Percentiles rank a stretch among this genome's conserved stretches.
Evolutionary conservation across 2,797 vertebrate species (phyloP).

Genomic region (Babyrousa celebensis): DNA sequence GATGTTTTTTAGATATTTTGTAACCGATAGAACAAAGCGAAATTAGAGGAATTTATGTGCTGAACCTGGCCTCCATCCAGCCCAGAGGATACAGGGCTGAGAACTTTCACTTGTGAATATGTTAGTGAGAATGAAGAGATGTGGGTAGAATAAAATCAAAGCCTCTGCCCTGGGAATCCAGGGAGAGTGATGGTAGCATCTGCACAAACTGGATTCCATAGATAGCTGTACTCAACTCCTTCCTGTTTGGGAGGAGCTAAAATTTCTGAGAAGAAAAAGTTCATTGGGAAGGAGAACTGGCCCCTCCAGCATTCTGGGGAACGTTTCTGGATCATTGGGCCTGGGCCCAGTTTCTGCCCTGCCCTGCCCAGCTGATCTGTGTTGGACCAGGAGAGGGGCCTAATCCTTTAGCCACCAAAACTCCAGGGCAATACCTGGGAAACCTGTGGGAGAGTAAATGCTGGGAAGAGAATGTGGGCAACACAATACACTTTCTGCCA

Average conservation of each 20-base stretch:
- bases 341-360: not conserved
- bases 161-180: not conserved
- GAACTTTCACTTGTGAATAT: not conserved
- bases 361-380: not conserved
- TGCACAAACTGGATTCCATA: conserved; percentile 3
- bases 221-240: not conserved
- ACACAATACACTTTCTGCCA: not conserved
- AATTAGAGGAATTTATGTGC: conserved; percentile 19
- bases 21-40: not conserved
- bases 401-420: not conserved
- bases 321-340: not conserved
- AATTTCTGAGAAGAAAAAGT: conserved; percentile 17
- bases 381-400: not conserved
- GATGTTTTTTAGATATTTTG: not conserved
- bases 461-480: not conserved
- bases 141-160: not conserved
- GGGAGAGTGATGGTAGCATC: not conserved
- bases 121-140: accelerated
- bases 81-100: not conserved
- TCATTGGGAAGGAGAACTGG: not conserved
- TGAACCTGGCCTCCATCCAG: not conserved
- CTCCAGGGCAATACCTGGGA: not conserved
- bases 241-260: not conserved
- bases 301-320: not conserved
- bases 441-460: not conserved